Evolutionary conservation across 2,888 invertebrate genomes (phyloP).

Genomic region (Pandemis corylana): DNA sequence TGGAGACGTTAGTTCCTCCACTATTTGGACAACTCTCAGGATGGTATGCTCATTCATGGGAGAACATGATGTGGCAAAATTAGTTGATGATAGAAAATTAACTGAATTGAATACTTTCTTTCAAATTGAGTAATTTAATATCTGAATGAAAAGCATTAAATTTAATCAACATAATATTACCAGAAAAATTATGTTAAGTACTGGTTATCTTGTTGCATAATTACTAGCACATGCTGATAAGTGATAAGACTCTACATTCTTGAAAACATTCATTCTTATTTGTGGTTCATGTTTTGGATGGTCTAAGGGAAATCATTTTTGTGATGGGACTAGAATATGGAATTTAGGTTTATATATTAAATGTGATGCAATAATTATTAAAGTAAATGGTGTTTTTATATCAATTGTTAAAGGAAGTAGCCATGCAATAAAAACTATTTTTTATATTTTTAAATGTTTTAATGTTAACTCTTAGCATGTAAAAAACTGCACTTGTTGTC

Average conservation of each 20-base stretch:
- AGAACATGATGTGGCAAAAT: slow-evolving; percentile 85
- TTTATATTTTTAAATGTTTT: slow-evolving; percentile 41
- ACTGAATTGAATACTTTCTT: slow-evolving; percentile 85
- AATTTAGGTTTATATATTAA: neutral
- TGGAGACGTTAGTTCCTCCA: slow-evolving; percentile 90
- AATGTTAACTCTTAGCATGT: slow-evolving; percentile 76
- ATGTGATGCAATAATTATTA: neutral
- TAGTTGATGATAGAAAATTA: slow-evolving; percentile 87
- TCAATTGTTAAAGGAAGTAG: slow-evolving; percentile 9
- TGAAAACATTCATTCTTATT: slow-evolving; percentile 12
- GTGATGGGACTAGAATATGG: slow-evolving; percentile 2
- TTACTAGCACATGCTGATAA: slow-evolving; percentile 18
- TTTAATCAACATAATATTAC: neutral
- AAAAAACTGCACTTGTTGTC: slow-evolving; percentile 89
- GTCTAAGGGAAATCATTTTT: neutral
- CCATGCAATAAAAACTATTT: slow-evolving; percentile 21
- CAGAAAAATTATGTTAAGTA: slow-evolving; percentile 16
- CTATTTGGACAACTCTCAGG: slow-evolving; percentile 96
- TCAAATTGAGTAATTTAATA: slow-evolving; percentile 59
- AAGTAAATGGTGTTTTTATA: neutral
- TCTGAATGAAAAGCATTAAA: neutral
- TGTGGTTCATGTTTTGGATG: neutral
- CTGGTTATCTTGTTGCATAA: slow-evolving; percentile 4
- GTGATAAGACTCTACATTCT: slow-evolving; percentile 23
- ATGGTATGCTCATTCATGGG: slow-evolving; percentile 94